phyloP scores from a whole-genome alignment of 2,888 invertebrate genomes.

The Ethmia dodecea region DNA sequence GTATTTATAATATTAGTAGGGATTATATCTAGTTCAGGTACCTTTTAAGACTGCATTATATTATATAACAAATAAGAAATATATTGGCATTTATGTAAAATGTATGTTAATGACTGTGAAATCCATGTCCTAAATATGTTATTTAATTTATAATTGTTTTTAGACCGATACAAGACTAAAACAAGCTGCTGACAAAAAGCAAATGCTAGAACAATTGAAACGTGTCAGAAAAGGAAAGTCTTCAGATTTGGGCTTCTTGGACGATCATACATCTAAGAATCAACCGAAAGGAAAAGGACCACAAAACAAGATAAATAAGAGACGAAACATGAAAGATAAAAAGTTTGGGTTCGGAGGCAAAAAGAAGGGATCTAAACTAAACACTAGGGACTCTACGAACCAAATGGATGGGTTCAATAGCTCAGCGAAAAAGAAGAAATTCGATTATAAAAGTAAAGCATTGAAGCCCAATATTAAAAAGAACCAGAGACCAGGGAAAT shows the following conservation, averaged over 20 bases:
- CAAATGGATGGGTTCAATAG: conserved; percentile 80
- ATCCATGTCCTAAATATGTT: no score
- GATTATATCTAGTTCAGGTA: no score
- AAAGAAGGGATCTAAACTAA: conserved; percentile 92
- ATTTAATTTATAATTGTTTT: conserved; percentile 24
- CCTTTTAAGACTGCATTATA: no score
- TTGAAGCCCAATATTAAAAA: conserved; percentile 54
- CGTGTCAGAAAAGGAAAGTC: conserved; percentile 92
- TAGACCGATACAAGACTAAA: conserved; percentile 90
- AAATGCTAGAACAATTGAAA: conserved; percentile 94
- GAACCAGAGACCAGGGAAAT: conserved; percentile 76
- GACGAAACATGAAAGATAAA: conserved; percentile 84
- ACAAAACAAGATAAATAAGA: conserved; percentile 56
- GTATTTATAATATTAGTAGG: no score
- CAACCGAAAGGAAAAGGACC: conserved; percentile 29
- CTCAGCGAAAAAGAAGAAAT: conserved; percentile 51
- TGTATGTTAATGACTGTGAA: no score
- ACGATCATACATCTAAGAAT: conserved; percentile 80
- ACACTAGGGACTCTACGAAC: conserved; percentile 88
- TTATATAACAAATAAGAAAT: no score
- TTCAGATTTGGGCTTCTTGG: conserved; percentile 88
- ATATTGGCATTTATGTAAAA: no score
- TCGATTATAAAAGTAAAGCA: conserved; percentile 51
- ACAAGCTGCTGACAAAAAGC: conserved; percentile 93
- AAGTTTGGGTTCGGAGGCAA: conserved; percentile 98